phyloP scores from a whole-genome alignment of 1,140 invertebrate genomes.

The Heliconius himera region DNA sequence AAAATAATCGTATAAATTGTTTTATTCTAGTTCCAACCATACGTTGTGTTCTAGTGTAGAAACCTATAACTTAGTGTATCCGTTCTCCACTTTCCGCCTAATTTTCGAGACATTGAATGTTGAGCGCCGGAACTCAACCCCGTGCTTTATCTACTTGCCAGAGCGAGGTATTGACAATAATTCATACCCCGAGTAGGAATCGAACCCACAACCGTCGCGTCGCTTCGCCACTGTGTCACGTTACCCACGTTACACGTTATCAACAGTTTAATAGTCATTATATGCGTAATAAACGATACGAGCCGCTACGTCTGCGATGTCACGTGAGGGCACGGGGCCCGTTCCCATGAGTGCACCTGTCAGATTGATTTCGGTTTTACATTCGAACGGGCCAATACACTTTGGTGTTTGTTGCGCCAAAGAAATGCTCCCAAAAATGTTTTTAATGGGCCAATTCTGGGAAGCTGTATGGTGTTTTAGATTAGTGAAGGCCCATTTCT shows the following conservation, averaged over 20 bases:
- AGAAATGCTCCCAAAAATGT: background rate
- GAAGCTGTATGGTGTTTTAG: background rate
- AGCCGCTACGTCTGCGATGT: conserved; percentile 63
- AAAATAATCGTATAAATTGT: too few relatives aligned
- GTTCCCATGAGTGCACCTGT: conserved; percentile 62
- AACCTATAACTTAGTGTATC: too few relatives aligned
- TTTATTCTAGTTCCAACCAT: too few relatives aligned
- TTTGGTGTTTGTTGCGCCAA: background rate
- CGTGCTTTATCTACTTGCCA: too few relatives aligned
- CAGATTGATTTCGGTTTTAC: conserved; percentile 59
- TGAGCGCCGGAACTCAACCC: too few relatives aligned
- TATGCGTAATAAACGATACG: conserved; percentile 54
- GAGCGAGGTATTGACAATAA: too few relatives aligned
- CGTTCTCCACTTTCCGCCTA: too few relatives aligned
- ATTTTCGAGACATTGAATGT: too few relatives aligned
- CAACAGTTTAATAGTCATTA: background rate
- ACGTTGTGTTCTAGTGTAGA: too few relatives aligned
- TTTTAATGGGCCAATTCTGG: background rate
- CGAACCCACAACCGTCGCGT: too few relatives aligned
- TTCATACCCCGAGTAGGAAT: background rate
- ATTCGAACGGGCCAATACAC: conserved; percentile 33
- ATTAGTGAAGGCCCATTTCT: background rate
- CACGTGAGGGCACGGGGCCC: conserved; percentile 64
- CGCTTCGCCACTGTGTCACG: background rate
- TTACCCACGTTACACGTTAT: too few relatives aligned